phyloP scores from a whole-genome alignment of 2,888 invertebrate genomes.

The Apantesis nais region DNA sequence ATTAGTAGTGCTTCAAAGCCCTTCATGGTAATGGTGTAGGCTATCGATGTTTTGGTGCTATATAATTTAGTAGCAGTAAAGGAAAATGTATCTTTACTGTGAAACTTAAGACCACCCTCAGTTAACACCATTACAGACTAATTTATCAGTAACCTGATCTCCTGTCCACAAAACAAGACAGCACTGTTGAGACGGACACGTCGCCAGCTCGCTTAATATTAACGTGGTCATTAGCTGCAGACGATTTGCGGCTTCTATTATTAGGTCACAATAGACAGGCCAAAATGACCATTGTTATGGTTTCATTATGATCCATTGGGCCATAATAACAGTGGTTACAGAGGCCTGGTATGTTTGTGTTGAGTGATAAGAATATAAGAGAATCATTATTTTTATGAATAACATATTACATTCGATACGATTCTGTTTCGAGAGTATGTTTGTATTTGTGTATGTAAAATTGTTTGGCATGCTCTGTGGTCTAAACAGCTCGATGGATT shows the following conservation, averaged over 20 bases:
- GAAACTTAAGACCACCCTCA: background rate
- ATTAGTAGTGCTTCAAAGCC: too few relatives aligned
- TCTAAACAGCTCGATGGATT: too few relatives aligned
- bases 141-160: constrained; percentile 3
- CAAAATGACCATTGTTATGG: background rate
- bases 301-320: background rate
- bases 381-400: background rate
- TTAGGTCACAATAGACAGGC: background rate
- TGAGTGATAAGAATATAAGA: background rate
- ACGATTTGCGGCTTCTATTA: constrained; percentile 7
- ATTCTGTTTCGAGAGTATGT: too few relatives aligned
- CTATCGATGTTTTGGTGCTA: background rate
- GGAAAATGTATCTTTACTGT: background rate
- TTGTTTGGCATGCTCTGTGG: too few relatives aligned
- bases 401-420: too few relatives aligned
- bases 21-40: background rate
- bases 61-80: background rate
- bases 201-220: constrained; percentile 1
- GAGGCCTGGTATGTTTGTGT: background rate
- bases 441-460: too few relatives aligned
- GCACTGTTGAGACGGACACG: constrained; percentile 2
- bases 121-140: background rate
- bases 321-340: background rate
- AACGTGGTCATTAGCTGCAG: constrained; percentile 9
- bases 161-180: background rate